phyloP scores from a whole-genome alignment of 2,888 invertebrate genomes.

The Thelaira solivaga region DNA sequence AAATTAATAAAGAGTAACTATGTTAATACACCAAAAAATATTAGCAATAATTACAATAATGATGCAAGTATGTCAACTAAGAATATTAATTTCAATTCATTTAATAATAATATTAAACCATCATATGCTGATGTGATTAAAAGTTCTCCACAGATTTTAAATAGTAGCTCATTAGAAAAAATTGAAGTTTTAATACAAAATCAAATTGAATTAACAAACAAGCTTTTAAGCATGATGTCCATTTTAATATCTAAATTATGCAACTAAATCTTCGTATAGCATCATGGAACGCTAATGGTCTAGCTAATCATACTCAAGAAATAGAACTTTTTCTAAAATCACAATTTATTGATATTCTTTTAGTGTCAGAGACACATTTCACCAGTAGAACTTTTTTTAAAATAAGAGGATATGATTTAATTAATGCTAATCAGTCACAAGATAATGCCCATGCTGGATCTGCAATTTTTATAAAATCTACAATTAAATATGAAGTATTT shows the following conservation, averaged over 20 bases:
- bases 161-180: not conserved
- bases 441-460: not conserved
- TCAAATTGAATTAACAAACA: not conserved
- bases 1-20: too few species aligned
- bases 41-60: not conserved
- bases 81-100: not conserved
- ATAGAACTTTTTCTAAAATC: not conserved
- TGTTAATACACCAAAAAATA: not conserved
- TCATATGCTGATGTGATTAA: not conserved
- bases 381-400: too few species aligned
- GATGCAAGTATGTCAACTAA: not conserved
- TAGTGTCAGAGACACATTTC: too few species aligned
- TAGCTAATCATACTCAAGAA: not conserved
- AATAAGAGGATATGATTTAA: not conserved
- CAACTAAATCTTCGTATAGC: slow-evolving; percentile 3
- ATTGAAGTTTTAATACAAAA: not conserved
- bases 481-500: slow-evolving; percentile 23
- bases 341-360: too few species aligned
- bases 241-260: not conserved
- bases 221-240: not conserved
- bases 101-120: not conserved
- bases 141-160: not conserved
- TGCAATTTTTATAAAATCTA: slow-evolving; percentile 34
- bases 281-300: not conserved
- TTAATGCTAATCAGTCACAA: not conserved